Evolutionary conservation across 2,888 invertebrate genomes (phyloP), one percentile per base, ranked within the genome.

Genomic region (Geotrupes spiniger): DNA sequence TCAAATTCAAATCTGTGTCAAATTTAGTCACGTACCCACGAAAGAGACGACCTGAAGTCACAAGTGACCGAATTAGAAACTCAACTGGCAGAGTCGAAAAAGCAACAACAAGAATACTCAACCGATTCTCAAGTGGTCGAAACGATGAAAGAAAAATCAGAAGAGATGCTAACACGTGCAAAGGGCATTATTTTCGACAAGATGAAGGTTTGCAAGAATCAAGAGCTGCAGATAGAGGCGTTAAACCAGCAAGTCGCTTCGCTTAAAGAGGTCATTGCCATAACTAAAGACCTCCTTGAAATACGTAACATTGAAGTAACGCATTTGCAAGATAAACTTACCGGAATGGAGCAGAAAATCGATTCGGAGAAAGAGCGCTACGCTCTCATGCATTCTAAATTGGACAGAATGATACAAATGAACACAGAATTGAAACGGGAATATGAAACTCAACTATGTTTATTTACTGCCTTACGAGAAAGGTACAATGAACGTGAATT

Each of bases 301-400:
- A 86, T 91, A 37, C 81, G 89, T 54, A 89, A 86, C 63, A 77
- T 84, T 45, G 91, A 91, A 74, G 82, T 87, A 11, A 84, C 85
- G 47, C 88, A 89, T 68, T 79, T 89, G 66, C 70, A 72, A 53
- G 77, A 81, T 42, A 82, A 89, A 61, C 74, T 90, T 49, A 77
- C 83, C 60, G 76, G 80, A 9, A 84, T 87, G 81, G 85, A 85
- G 59, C 74, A 77, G 1, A 81, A 83, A 63, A 83, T 86, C 54
- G 80, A 81, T 51, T 81, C 81, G 0, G 90, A 91, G 72, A 84
- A 84, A 61, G 85, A 86, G 52, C 77, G 86, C 10, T 85, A 85
- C 60, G 77, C 77, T 10, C 71, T 85, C 16, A 82, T 87, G 64
- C 77, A 87, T 53, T 78, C 81, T 62, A 84, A 88, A 59, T 79